Evolutionary conservation across 2,888 invertebrate genomes (phyloP), one percentile per base, ranked within the genome.

Genomic region (Rotaria sp.): DNA sequence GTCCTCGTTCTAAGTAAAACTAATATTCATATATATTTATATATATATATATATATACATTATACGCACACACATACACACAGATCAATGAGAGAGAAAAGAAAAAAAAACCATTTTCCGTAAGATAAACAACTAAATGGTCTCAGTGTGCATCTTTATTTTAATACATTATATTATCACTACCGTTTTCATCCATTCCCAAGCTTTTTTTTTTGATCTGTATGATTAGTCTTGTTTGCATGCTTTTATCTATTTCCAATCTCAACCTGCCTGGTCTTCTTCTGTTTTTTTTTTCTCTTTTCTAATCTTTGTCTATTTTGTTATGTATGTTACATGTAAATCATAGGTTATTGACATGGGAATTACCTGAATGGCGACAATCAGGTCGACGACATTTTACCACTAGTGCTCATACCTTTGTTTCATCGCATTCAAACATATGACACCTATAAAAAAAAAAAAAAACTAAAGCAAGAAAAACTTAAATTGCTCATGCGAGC

Each of bases 1-100:
- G 80, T 80, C 80, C 80, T 45, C 80, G 80, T 67, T 67, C 67
- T 67, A 80, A 80, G 80, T 80, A 80, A 67, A 45, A 45, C 80
- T 45, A 26, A 80, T n/a, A 80, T 0, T 41, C 45, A 21, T 41
- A 15, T 11, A 75, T 75, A 75, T 41, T 41, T 75, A 38, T 18
- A 15, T 50, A 50, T 50, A 50, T 50, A 50, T 50, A 50, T 50
- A 50, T 15, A 50, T 50, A 50, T 50, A 50, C 15, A 50, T 50
- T 50, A 5, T 26, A n/a, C n/a, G 26, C 45, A 45, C 26, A 38
- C 45, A 45, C 45, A 80, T 45, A 80, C 18, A 26, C 45, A 45
- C 67, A 67, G 67, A 67, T 35, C 67, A 67, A 67, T 67, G 18
- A 67, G 35, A 67, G 67, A 67, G 67, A 67, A 35, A 67, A 67